phyloP scores from a whole-genome alignment of 2,113 vertebrate species.

The Sphaerodactylus townsendi region DNA sequence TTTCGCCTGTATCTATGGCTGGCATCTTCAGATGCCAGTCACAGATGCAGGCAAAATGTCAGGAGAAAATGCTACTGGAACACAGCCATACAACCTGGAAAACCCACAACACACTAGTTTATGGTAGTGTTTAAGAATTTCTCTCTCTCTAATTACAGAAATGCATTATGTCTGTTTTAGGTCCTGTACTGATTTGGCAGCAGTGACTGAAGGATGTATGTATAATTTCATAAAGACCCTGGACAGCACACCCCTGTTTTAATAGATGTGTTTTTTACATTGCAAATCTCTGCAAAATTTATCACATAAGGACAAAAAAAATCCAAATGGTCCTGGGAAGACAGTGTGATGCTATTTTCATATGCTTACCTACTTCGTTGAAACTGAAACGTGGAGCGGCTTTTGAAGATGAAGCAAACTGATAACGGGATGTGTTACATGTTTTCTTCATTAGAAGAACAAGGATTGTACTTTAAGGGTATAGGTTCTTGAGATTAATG shows the following conservation, averaged over 20 bases:
- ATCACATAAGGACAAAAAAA: neutral
- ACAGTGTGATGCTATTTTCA: neutral
- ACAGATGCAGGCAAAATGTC: no score
- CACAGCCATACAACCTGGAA: no score
- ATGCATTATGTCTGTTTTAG: neutral
- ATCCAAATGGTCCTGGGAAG: slow-evolving; percentile 52
- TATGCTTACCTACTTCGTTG: slow-evolving; percentile 27
- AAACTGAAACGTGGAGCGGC: slow-evolving; percentile 11
- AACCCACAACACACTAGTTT: no score
- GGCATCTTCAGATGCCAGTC: no score
- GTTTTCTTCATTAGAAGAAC: slow-evolving; percentile 39
- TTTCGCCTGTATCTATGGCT: no score
- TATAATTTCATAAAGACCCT: neutral
- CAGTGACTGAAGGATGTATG: neutral
- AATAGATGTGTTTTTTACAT: slow-evolving; percentile 23
- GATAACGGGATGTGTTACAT: slow-evolving; percentile 44
- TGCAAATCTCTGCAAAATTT: slow-evolving; percentile 20
- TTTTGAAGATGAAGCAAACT: neutral
- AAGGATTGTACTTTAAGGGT: slow-evolving; percentile 14
- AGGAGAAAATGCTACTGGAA: no score
- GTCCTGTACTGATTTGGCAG: neutral
- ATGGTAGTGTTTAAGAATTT: neutral
- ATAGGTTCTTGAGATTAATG: slow-evolving; percentile 12
- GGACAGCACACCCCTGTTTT: neutral
- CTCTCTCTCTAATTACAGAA: neutral